phyloP scores from a whole-genome alignment of 2,113 vertebrate species.

The Daubentonia madagascariensis region DNA sequence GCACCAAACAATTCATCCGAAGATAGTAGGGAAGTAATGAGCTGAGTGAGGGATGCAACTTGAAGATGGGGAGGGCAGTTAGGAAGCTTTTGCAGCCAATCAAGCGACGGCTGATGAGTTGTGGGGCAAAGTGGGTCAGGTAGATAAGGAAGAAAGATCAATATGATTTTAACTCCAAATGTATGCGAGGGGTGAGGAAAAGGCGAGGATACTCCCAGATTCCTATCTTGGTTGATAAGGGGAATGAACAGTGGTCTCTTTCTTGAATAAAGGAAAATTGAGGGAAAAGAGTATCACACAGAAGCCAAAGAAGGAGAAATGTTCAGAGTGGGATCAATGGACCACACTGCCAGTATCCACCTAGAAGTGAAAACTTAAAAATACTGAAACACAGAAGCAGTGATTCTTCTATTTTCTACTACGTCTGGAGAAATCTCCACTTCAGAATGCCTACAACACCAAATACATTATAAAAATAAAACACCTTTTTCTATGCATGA shows the following conservation, averaged over 20 bases:
- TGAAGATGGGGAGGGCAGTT: rapidly evolving
- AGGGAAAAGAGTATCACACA: too few relatives aligned
- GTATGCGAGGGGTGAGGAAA: rapidly evolving
- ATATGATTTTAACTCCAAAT: rapidly evolving
- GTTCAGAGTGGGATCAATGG: background rate
- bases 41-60: background rate
- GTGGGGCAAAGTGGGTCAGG: rapidly evolving
- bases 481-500: background rate
- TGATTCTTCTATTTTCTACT: background rate
- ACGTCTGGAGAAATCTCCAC: background rate
- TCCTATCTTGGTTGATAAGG: background rate
- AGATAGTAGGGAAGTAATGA: background rate
- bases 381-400: too few relatives aligned
- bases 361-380: background rate
- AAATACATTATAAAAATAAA: too few relatives aligned
- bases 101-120: background rate
- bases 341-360: too few relatives aligned
- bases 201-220: rapidly evolving
- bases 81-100: rapidly evolving
- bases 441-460: rapidly evolving
- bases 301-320: background rate
- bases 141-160: rapidly evolving
- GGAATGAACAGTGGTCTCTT: rapidly evolving
- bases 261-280: background rate
- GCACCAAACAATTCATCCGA: rapidly evolving